Conservation (phyloP, 2,888 invertebrate species). For the Pterostichus niger region DNA sequence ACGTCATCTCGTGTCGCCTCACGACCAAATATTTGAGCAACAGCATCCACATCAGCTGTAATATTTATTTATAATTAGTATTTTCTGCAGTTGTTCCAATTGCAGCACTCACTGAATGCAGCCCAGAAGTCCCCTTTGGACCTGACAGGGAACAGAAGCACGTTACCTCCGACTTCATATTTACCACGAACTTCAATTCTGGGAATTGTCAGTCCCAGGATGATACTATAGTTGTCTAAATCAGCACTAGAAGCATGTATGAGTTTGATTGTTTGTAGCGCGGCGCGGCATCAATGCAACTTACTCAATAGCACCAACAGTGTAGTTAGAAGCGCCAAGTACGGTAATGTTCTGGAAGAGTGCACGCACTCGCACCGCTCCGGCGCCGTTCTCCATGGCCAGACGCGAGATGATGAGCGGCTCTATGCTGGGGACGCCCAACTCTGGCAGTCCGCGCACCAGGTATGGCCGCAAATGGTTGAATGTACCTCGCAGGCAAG, state of each 20-base stretch:
- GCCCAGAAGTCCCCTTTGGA: conserved; percentile 91
- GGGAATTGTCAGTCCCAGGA: conserved; percentile 82
- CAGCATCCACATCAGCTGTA: conserved; percentile 85
- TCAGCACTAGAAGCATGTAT: conserved; percentile 78
- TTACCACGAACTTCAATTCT: conserved; percentile 87
- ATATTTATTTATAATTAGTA: neutral
- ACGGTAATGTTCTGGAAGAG: conserved; percentile 87
- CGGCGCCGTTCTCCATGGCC: conserved; percentile 88
- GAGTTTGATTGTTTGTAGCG: too few relatives aligned
- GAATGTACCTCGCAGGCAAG: conserved; percentile 84
- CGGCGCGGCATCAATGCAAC: conserved; percentile 62
- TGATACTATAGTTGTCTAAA: conserved; percentile 81
- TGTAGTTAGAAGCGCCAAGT: conserved; percentile 87
- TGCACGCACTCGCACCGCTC: conserved; percentile 86
- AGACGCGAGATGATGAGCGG: conserved; percentile 85
- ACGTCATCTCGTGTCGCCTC: conserved; percentile 81
- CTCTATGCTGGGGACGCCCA: conserved; percentile 87
- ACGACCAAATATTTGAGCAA: conserved; percentile 85
- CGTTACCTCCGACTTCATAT: conserved; percentile 89
- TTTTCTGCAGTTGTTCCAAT: neutral
- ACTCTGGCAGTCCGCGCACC: conserved; percentile 84
- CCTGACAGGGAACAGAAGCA: conserved; percentile 87
- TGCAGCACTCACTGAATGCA: conserved; percentile 83
- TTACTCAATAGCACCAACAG: conserved; percentile 84
- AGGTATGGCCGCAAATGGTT: conserved; percentile 87